Percentiles rank a stretch among this genome's conserved stretches.
Evolutionary conservation across 2,113 vertebrate species (phyloP).

Genomic region (Pluvianellus socialis): DNA sequence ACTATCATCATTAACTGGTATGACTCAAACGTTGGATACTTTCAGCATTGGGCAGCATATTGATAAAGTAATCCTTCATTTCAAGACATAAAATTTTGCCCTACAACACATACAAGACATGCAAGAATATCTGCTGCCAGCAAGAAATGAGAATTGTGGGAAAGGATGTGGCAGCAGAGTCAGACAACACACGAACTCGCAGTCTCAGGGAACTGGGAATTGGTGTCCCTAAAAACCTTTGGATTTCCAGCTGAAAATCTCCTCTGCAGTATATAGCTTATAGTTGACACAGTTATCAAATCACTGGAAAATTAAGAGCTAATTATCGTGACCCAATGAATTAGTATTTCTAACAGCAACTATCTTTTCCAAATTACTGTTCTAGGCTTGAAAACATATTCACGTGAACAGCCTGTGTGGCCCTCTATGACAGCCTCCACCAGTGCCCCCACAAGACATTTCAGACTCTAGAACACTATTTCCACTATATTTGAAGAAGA

Average conservation of each 20-base stretch:
- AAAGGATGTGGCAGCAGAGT: not conserved
- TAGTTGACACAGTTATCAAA: not conserved
- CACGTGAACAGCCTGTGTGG: rapidly evolving
- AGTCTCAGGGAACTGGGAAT: not conserved
- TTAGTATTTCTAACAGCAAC: not conserved
- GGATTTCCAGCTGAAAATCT: not conserved
- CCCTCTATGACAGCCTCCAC: not conserved
- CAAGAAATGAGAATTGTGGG: not conserved
- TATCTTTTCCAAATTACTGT: not conserved
- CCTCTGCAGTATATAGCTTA: not conserved
- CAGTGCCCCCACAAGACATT: not conserved
- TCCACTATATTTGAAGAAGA: not conserved
- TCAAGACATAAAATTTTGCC: not conserved
- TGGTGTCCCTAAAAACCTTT: not conserved
- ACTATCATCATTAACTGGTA: not conserved
- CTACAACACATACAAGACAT: not conserved
- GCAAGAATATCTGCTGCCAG: not conserved
- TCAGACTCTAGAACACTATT: not conserved
- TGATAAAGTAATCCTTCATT: not conserved
- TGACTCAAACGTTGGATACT: not conserved
- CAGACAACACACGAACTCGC: not conserved
- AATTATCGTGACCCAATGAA: not conserved
- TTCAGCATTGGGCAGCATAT: not conserved
- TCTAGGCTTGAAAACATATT: not conserved
- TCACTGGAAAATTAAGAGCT: not conserved